These are phyloP conservation scores for Enteromius afrohamiltoni DNA, from an alignment of 2,797 vertebrate species.

Conservation along the genomic window DNA sequence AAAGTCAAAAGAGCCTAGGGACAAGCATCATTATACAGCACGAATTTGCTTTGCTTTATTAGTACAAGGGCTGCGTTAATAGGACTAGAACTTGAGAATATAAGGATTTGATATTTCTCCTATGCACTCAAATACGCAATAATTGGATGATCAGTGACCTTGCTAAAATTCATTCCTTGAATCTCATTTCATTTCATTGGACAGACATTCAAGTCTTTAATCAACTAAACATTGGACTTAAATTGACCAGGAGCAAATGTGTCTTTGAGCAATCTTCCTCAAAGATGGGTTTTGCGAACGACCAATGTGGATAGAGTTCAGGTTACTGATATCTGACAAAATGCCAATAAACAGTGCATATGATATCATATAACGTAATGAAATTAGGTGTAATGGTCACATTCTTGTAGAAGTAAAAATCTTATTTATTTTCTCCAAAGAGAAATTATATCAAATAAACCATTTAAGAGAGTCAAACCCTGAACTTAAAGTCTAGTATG, in stretches of 20 bases:
- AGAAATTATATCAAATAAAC: neutral
- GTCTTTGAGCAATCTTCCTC: neutral
- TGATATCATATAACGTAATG: neutral
- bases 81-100: conserved; percentile 38
- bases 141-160: conserved; percentile 45
- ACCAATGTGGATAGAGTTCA: neutral
- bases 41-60: conserved; percentile 55
- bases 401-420: neutral
- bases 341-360: neutral
- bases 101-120: conserved; percentile 34
- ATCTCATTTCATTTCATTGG: conserved; percentile 10
- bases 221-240: neutral
- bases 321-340: neutral
- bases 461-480: neutral
- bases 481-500: neutral
- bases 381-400: neutral
- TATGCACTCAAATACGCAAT: conserved; percentile 37
- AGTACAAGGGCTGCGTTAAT: conserved; percentile 51
- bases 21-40: conserved; percentile 55
- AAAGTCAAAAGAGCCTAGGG: conserved; percentile 48
- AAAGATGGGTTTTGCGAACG: neutral
- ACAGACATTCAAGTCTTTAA: neutral
- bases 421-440: neutral
- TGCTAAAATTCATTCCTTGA: conserved; percentile 35
- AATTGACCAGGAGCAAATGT: neutral